Evolutionary conservation across 2,888 invertebrate species (phyloP), one percentile per base, ranked within the genome.

Genomic region (Drosophila aldrichi): DNA sequence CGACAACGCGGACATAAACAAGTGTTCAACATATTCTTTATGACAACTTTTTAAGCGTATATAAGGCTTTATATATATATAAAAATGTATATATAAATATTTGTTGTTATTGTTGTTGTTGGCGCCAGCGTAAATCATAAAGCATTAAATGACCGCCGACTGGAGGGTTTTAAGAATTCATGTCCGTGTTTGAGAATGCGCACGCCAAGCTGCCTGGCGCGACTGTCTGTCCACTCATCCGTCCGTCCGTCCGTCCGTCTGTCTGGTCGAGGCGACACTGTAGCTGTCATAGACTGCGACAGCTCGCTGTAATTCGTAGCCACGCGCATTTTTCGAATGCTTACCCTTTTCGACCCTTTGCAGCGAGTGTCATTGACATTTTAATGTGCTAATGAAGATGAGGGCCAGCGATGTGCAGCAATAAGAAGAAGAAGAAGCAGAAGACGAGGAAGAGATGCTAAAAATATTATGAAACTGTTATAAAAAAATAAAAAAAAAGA

Each of bases 321-420:
- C 72, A 74, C 72, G 83, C 81, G 76, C 72, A 88, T 88, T 88
- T 88, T 86, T 86, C 51, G 79, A 83, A 84, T 88, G 77, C 60
- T 84, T 83, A 88, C 84, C 89, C 84, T 54, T 54, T 52, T 40
- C 25, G 40, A 88, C 84, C 89, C 84, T 81, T 81, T 68, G 48
- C 57, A 66, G 41, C 54, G 75, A 87, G 82, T 86, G 90, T 89
- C 87, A 87, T 90, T 89, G 87, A 87, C 87, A 87, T 89, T 87
- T 89, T 87, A 87, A 87, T 87, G 90, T 81, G 87, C 88, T 87
- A 90, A 89, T 89, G 88, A 88, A 87, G 90, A 82, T 80, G 82
- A 80, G 82, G 85, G 72, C 41, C 59, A 32, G 51, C 34, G 22
- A 32, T 34, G 44, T n/a, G 48, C 48, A 48, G 29, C 48, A 29